phyloP scores from a whole-genome alignment of 2,113 vertebrate genomes.

The Ptyas mucosa region DNA sequence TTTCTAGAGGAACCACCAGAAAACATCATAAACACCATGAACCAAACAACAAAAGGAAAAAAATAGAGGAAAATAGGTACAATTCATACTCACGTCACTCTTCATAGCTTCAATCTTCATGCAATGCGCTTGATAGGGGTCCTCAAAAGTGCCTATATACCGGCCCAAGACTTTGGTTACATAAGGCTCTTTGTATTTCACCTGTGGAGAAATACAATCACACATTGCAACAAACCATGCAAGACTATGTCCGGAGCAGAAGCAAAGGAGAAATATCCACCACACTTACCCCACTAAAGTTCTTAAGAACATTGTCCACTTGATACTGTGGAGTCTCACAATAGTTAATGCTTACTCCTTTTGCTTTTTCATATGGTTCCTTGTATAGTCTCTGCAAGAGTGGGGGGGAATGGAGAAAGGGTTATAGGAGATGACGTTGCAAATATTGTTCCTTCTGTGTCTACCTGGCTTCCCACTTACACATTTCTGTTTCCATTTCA shows the following conservation, averaged over 20 bases:
- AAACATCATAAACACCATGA: neutral
- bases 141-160: conserved; percentile 91
- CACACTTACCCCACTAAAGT: conserved; percentile 80
- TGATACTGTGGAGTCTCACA: conserved; percentile 96
- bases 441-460: neutral
- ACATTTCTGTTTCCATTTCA: neutral
- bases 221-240: neutral
- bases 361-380: conserved; percentile 84
- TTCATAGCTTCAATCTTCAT: conserved; percentile 84
- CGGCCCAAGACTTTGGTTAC: conserved; percentile 85
- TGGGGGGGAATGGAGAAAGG: neutral
- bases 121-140: conserved; percentile 83
- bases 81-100: conserved; percentile 77
- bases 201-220: conserved; percentile 60
- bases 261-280: neutral
- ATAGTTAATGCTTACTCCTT: conserved; percentile 89
- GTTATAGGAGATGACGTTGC: neutral
- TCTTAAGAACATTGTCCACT: conserved; percentile 83
- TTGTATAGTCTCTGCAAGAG: conserved; percentile 89
- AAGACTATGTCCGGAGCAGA: fast-evolving
- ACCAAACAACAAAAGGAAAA: neutral
- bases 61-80: neutral
- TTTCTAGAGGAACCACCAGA: conserved; percentile 73
- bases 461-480: neutral
- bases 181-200: conserved; percentile 86